These are phyloP conservation scores for Catharus minimus DNA, from an alignment of 2,113 vertebrate genomes.

Conservation along the genomic window DNA sequence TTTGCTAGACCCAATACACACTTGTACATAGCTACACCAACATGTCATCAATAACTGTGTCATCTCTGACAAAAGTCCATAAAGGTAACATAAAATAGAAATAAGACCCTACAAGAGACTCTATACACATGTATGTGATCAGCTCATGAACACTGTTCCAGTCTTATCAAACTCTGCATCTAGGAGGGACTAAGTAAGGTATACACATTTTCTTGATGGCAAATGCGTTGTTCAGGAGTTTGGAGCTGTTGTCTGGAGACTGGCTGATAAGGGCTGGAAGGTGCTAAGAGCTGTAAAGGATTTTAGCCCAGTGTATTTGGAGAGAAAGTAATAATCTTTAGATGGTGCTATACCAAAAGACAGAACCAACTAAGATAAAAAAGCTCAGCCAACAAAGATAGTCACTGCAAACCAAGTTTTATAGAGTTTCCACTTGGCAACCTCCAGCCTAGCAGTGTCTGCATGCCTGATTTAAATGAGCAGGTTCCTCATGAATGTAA, in stretches of 20 bases:
- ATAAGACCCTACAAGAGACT: not conserved
- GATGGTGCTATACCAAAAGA: not conserved
- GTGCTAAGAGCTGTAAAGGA: not conserved
- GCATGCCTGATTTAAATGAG: not conserved
- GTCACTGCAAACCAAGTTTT: not conserved
- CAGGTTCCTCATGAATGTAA: not conserved
- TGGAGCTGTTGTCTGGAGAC: not conserved
- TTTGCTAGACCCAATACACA: not conserved
- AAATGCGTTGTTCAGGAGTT: not conserved
- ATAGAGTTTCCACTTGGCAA: not conserved
- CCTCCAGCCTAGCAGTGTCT: not conserved
- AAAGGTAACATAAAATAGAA: not conserved
- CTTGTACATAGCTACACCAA: not conserved
- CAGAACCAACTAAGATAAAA: not conserved
- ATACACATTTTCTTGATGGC: not conserved
- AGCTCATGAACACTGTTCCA: fast-evolving
- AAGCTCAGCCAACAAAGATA: not conserved
- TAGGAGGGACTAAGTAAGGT: not conserved
- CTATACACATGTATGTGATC: not conserved
- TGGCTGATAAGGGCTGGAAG: not conserved
- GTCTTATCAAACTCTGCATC: not conserved
- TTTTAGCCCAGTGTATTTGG: not conserved
- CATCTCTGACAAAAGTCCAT: not conserved
- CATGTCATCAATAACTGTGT: too few species aligned
- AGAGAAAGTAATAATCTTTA: not conserved